These are phyloP conservation scores for Drosophila melanosoma DNA, from an alignment of 2,888 invertebrate species.

Conservation along the genomic window DNA sequence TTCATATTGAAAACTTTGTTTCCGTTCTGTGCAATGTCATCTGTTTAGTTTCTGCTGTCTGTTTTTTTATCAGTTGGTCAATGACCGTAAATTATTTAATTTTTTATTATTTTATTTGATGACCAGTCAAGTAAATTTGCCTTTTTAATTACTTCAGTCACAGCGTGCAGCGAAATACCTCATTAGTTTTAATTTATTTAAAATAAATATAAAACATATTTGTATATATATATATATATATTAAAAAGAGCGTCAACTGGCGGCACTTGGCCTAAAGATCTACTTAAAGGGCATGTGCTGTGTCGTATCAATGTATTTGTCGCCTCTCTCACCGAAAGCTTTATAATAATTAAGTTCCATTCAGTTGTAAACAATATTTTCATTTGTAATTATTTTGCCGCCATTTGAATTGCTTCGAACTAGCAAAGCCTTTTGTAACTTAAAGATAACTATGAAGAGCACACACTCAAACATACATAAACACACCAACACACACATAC, in stretches of 20 bases:
- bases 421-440: slow-evolving; percentile 41
- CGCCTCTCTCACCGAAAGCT: slow-evolving; percentile 62
- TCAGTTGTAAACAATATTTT: slow-evolving; percentile 22
- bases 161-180: slow-evolving; percentile 82
- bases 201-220: slow-evolving; percentile 6
- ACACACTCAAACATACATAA: slow-evolving; percentile 14
- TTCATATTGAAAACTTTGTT: slow-evolving; percentile 74
- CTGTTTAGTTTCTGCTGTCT: slow-evolving; percentile 24
- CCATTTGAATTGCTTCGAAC: slow-evolving; percentile 49
- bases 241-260: slow-evolving; percentile 9
- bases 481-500: slow-evolving; percentile 22
- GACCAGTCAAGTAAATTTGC: slow-evolving; percentile 74
- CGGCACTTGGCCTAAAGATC: slow-evolving; percentile 20
- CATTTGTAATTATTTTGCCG: slow-evolving; percentile 22
- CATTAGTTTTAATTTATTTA: slow-evolving; percentile 77
- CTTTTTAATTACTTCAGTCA: slow-evolving; percentile 64
- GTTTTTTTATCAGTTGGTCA: slow-evolving; percentile 37
- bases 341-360: slow-evolving; percentile 66
- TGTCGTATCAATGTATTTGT: slow-evolving; percentile 10
- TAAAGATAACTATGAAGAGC: slow-evolving; percentile 13
- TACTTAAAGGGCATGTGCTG: slow-evolving; percentile 4
- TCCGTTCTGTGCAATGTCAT: slow-evolving; percentile 56
- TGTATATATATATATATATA: slow-evolving; percentile 8
- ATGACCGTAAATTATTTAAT: slow-evolving; percentile 28
- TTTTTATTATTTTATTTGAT: slow-evolving; percentile 17